Base-by-base conservation (phyloP, 2,797 vertebrate genomes). In the Microhierax caerulescens region DNA sequence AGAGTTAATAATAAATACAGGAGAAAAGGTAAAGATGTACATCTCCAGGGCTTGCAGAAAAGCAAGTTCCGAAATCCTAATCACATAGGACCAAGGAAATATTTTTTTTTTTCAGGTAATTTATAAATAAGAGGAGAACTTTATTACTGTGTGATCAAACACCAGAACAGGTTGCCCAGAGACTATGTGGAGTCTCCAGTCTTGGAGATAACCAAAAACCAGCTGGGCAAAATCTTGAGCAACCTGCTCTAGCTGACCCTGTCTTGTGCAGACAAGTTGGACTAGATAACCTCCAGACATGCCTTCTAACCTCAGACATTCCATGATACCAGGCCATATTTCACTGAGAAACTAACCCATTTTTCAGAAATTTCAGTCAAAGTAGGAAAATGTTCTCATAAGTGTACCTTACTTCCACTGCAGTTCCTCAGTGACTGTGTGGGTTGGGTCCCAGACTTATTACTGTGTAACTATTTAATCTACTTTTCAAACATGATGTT, bases 181-280 rank as follows among this genome's bases (percentile, higher is more conserved):
- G 30, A 43, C 15, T 16, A 20, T 3, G 45, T 0, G 0, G 16
- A 54, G 65, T 24, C 25, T 51, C 43, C 30, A 14, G 19, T 37
- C 37, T 61, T 50, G 30, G 25, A 59, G 14, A 60, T 19, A 60
- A 12, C 45, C 9, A 59, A 34, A 85, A 69, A 27, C 47, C 47
- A 60, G 28, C 23, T n/a, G 39, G n/a, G 47, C 64, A 70, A 86
- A 34, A 69, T 7, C 39, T 24, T 54, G 23, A 48, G 65, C 48
- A 87, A 63, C 24, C 41, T 48, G 34, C 65, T 48, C 7, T 54
- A 47, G 30, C 61, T 67, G 51, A 54, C 39, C 34, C 23, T 78
- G 50, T 30, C 48, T 78, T 56, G 21, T 30, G 28, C 54, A 77
- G 39, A 50, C 12, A 14, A 68, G 15, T 45, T 61, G 20, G 28